Evolutionary conservation across 2,888 invertebrate genomes (phyloP), one percentile per base, ranked within the genome.

Genomic region (Mesoligia furuncula): DNA sequence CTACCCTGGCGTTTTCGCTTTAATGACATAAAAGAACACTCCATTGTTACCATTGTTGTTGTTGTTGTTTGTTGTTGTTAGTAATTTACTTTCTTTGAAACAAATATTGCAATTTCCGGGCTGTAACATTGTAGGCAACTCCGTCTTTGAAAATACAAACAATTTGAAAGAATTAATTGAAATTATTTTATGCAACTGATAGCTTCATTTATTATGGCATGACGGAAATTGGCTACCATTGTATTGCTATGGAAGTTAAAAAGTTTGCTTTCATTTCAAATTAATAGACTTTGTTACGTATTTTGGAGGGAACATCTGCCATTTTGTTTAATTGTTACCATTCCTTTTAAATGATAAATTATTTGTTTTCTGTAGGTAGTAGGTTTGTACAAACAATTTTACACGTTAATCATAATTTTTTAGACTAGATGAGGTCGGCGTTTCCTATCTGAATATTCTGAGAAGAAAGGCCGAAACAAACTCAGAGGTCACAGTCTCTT

Each of bases 151-250:
- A 48, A 48, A 27, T 31, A 75, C 57, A 31, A 80, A 54, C 75
- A 68, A 61, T 80, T 81, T 74, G 17, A 45, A 80, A 75, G 42
- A 27, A 24, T 36, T 75, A 15, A 75, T 81, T 80, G 27, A 71
- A 71, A 66, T 73, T 61, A 80, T 59, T 39, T 31, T 45, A 39
- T 15, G 61, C 17, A 48, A 62, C 39, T 17, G 27, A 42, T n/a
- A 54, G 8, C 42, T 77, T 45, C 0, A 42, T 75, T 74, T 59
- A 59, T 59, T 24, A 39, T 27, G 17, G 39, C 39, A 13, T 48
- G 48, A 24, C 8, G 36, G 24, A 39, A 75, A 48, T 24, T 61
- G 17, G 15, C 4, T 1, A 59, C 15, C 36, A 45, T 27, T 59
- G 36, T 45, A 74, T 57, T 73, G 20, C 17, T 45, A 36, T n/a